A percentile compares a stretch with the other conserved stretches of the same genome.
Conservation (phyloP, 2,888 invertebrate genomes). For the Archips crataeganus region DNA sequence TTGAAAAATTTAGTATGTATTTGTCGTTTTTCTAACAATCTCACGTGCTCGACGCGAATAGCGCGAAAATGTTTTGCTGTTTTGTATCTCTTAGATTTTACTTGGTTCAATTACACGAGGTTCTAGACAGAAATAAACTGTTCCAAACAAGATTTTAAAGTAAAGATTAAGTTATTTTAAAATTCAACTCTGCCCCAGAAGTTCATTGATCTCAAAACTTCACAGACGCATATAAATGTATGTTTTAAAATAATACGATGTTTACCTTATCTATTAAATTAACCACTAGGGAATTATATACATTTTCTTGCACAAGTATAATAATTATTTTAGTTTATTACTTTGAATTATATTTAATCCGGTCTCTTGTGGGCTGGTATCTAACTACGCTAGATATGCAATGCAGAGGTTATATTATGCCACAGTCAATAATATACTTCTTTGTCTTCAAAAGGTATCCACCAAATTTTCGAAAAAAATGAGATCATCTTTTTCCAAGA, state of each 20-base stretch:
- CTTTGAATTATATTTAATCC: not conserved
- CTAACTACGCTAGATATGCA: no score
- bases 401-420: no score
- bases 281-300: not conserved
- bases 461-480: no score
- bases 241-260: not conserved
- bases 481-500: no score
- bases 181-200: not conserved
- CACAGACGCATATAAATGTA: constrained; percentile 17
- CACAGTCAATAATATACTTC: no score
- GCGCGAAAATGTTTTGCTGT: no score
- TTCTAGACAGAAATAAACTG: not conserved
- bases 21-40: no score
- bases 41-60: not conserved
- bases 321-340: not conserved
- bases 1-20: no score
- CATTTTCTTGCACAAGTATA: not conserved
- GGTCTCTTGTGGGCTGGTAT: not conserved
- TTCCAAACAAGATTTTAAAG: not conserved
- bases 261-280: not conserved
- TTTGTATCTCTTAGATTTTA: not conserved
- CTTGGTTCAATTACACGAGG: not conserved
- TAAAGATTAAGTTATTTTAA: not conserved
- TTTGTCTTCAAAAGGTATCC: no score
- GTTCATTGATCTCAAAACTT: not conserved